Evolutionary conservation across 2,888 invertebrate genomes (phyloP), one percentile per base, ranked within the genome.

Genomic region (Lepidocyrtinus sp.): DNA sequence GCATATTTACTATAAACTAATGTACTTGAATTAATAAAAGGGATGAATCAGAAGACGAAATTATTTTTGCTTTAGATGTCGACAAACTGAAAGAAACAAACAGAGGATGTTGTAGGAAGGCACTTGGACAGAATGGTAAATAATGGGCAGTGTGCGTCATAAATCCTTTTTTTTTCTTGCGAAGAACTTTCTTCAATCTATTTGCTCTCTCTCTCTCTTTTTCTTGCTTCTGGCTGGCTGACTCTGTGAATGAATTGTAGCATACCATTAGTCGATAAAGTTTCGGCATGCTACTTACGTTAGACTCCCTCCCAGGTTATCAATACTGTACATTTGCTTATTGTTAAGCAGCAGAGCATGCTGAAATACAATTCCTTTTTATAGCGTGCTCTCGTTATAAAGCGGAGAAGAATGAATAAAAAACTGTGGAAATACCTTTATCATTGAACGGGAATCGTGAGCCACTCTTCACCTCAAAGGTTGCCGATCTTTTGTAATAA

Each of bases 401-500:
- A 21, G 22, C 9, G 15, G 22, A 59, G 59, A 21, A 21, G 59
- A 59, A 59, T 59, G 21, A n/a, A 59, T 15, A 59, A 59, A 59
- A 21, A 59, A 19, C 21, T 21, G n/a, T 55, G n/a, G 55, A n/a
- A 9, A 55, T 59, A 59, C 19, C 59, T 59, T 21, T 59, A 59
- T 59, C 59, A 21, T n/a, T 75, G 80, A 65, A 79, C 74, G 79
- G 50, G 68, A 81, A 81, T 81, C 81, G 81, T 81, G 81, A 80
- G 75, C 22, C 67, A 71, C 46, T 70, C 72, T 67, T 72, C 75
- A 7, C 59, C 67, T 81, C 81, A 81, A 81, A 81, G 81, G 81
- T 81, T 81, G 81, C 81, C 81, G 81, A 81, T 71, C 81, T 63
- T 24, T 67, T 61, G 62, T 78, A 78, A 78, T 78, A 83, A 83